Base-by-base conservation (phyloP, 2,797 vertebrate genomes). In the Sebastes glaucus region DNA sequence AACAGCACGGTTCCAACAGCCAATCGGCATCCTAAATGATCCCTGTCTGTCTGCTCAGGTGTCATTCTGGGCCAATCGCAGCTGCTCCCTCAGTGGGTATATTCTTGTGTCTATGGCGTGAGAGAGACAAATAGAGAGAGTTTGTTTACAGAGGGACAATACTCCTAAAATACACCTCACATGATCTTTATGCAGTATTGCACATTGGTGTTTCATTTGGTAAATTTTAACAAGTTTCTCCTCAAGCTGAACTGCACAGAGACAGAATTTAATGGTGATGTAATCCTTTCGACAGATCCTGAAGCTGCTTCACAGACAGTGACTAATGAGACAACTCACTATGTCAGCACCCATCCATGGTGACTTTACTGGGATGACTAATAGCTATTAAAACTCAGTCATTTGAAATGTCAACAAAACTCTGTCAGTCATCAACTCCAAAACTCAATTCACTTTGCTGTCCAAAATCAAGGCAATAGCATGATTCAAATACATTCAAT, bases 41-140 rank as follows among this genome's bases (percentile, higher is more conserved):
- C 71, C 74, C 73, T 10, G 20, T 74, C 77, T 85, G 81, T 74
- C 68, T 68, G 87, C 90, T 94, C 91, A 94, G 88, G 92, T 94
- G 92, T 92, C 74, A 78, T 69, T 90, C 56, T 87, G 30, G 27
- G 64, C 92, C 92, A 93, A 92, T 93, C 82, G 56, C 59, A 64
- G 80, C 61, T 0, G 2, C 57, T 74, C 28, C 66, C 60, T 69
- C 14, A 0, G 53, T 60, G 57, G 67, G 74, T 56, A 32, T 65
- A 55, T 81, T 74, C 7, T 7, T 65, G 82, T 67, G 82, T 65
- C 69, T 22, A 18, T 49, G 42, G 42, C 0, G 18, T 49, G 0
- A 38, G 28, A 76, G 52, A 64, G 23, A 46, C 22, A 52, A 42
- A 55, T 20, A 10, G 38, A 49, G 66, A 11, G 46, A 42, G 63